phyloP scores from a whole-genome alignment of 2,797 vertebrate genomes.

The Hylomyscus alleni region DNA sequence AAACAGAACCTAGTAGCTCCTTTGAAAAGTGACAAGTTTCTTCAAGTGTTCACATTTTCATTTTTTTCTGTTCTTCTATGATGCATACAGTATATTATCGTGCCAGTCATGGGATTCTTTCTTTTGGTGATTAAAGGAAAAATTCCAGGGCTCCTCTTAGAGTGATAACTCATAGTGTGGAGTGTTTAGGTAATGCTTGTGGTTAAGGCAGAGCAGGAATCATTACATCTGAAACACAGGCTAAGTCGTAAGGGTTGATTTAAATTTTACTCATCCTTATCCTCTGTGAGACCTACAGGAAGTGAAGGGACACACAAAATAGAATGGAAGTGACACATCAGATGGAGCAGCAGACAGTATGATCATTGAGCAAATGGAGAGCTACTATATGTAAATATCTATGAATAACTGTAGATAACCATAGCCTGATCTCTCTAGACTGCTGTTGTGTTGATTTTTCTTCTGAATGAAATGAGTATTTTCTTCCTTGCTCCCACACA shows the following conservation, averaged over 20 bases:
- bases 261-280: slow-evolving; percentile 1
- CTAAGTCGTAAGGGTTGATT: background rate
- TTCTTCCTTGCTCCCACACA: background rate
- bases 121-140: slow-evolving; percentile 11
- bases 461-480: slow-evolving; percentile 13
- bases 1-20: background rate
- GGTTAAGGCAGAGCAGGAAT: background rate
- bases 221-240: background rate
- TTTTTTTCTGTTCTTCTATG: background rate
- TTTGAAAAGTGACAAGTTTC: slow-evolving; percentile 19
- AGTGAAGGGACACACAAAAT: background rate
- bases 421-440: background rate
- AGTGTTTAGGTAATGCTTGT: background rate
- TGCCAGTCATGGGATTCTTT: background rate
- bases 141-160: background rate
- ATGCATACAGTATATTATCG: background rate
- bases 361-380: background rate
- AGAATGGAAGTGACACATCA: background rate
- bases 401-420: too few relatives aligned
- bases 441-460: background rate
- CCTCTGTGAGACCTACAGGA: background rate
- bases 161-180: background rate
- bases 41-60: background rate
- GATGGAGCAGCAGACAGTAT: background rate
- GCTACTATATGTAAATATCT: background rate